phyloP scores from a whole-genome alignment of 2,888 invertebrate genomes.

The Eupithecia dodoneata region DNA sequence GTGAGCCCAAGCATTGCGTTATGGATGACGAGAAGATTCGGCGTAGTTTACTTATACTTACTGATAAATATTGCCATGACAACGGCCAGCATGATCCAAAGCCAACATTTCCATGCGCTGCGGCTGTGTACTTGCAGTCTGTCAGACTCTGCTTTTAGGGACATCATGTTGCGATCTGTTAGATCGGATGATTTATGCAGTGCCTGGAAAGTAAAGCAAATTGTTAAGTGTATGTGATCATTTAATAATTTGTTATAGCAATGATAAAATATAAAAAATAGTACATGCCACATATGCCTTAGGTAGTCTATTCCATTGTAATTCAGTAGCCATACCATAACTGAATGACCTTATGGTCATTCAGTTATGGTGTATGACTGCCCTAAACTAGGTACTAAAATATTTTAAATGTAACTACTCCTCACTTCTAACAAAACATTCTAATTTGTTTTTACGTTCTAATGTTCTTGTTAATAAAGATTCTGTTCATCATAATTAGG shows the following conservation, averaged over 20 bases:
- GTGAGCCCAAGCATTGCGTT: too few relatives aligned
- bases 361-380: too few relatives aligned
- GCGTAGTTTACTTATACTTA: conserved; percentile 73
- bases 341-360: too few relatives aligned
- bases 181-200: conserved; percentile 90
- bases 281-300: neutral
- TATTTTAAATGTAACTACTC: too few relatives aligned
- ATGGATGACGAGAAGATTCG: too few relatives aligned
- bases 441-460: too few relatives aligned
- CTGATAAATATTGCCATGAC: conserved; percentile 95
- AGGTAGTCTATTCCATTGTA: neutral
- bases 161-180: conserved; percentile 91
- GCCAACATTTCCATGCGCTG: conserved; percentile 96
- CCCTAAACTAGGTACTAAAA: too few relatives aligned
- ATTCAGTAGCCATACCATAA: too few relatives aligned
- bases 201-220: conserved; percentile 71
- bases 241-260: neutral
- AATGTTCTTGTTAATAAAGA: too few relatives aligned
- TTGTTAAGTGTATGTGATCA: neutral
- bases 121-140: conserved; percentile 93
- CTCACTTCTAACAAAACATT: too few relatives aligned
- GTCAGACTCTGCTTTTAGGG: conserved; percentile 91
- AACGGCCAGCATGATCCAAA: conserved; percentile 94
- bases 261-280: too few relatives aligned
- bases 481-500: neutral